Evolutionary conservation across 2,888 invertebrate species (phyloP).

Genomic region (Coleophora flavipennella): DNA sequence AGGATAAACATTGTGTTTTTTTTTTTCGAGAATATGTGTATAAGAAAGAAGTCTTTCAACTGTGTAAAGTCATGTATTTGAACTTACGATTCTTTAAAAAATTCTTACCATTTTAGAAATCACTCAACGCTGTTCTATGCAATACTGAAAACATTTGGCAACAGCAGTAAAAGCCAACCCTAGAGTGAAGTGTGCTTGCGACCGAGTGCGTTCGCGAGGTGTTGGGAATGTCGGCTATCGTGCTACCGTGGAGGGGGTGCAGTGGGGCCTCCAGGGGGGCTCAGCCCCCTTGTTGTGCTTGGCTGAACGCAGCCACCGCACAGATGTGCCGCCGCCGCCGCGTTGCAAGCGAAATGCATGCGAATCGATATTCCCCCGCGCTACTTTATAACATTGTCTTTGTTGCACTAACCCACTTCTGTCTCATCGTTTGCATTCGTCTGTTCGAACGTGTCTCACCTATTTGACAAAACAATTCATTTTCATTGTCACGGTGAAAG

Average conservation of each 20-base stretch:
- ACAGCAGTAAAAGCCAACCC: conserved; percentile 30
- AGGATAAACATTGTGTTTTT: too few relatives aligned
- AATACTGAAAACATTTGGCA: not conserved
- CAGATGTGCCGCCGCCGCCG: conserved; percentile 33
- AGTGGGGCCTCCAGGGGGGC: conserved; percentile 20
- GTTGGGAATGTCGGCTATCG: conserved; percentile 65
- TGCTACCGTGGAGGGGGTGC: conserved; percentile 29
- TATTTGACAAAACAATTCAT: conserved; percentile 19
- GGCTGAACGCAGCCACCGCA: conserved; percentile 55
- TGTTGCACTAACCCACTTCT: conserved; percentile 64
- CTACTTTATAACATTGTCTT: conserved; percentile 58
- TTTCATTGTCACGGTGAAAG: too few relatives aligned
- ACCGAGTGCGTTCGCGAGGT: conserved; percentile 62
- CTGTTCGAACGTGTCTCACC: conserved; percentile 13
- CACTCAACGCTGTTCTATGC: too few relatives aligned
- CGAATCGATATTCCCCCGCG: conserved; percentile 57
- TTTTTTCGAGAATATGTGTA: too few relatives aligned
- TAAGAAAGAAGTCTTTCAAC: too few relatives aligned
- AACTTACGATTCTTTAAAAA: too few relatives aligned
- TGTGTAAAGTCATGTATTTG: too few relatives aligned
- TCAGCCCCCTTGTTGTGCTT: conserved; percentile 36
- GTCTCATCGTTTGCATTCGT: conserved; percentile 13
- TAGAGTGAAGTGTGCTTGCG: conserved; percentile 49
- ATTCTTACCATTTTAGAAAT: too few relatives aligned
- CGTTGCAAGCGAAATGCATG: conserved; percentile 47